These are phyloP conservation scores for Elanus axillaris DNA, from an alignment of 2,113 vertebrate species.

Conservation along the genomic window DNA sequence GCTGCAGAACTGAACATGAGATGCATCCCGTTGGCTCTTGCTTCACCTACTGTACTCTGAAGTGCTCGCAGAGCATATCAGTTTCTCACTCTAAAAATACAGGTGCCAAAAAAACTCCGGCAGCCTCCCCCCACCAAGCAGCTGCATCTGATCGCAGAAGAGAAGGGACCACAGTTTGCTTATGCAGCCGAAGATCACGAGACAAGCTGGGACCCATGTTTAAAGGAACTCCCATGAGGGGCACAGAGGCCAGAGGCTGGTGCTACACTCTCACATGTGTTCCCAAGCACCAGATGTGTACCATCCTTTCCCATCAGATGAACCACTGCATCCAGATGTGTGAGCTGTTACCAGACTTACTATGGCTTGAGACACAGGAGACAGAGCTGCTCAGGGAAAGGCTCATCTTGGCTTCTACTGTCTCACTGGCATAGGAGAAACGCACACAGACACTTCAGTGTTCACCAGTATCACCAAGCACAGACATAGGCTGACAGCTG, in stretches of 20 bases:
- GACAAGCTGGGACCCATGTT: neutral
- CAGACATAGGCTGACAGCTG: neutral
- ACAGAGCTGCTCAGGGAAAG: neutral
- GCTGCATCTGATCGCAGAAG: neutral
- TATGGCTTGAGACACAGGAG: neutral
- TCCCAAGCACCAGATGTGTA: neutral
- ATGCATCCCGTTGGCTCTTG: accelerated
- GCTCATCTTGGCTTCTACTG: neutral
- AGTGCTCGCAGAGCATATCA: neutral
- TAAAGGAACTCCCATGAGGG: neutral
- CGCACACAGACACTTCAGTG: neutral
- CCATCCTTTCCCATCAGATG: neutral
- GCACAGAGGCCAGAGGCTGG: neutral
- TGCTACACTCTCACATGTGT: neutral
- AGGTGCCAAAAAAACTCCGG: neutral
- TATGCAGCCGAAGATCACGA: neutral
- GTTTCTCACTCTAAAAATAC: neutral
- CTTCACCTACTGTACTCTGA: neutral
- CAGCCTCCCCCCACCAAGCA: neutral
- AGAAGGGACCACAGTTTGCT: neutral
- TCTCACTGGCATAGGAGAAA: neutral
- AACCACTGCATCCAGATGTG: neutral
- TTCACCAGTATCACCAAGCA: neutral
- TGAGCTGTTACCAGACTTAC: neutral
- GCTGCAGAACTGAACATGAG: neutral